Percentiles rank a stretch among this genome's conserved stretches.
Evolutionary conservation across 2,797 vertebrate species (phyloP).

Genomic region (Rhynchotus rufescens): DNA sequence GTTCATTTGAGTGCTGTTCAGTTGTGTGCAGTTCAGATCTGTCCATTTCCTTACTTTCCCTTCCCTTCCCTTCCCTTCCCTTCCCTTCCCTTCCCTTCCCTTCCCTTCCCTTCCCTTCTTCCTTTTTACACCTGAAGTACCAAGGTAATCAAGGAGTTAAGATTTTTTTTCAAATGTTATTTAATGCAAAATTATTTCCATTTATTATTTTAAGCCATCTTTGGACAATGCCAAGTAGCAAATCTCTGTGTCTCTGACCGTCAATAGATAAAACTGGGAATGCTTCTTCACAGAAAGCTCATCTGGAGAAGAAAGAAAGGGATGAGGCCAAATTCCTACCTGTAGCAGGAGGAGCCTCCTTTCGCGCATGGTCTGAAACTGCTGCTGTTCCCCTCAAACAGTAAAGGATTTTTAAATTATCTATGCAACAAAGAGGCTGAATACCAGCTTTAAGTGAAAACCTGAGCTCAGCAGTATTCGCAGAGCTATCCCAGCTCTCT

Average conservation of each 20-base stretch:
- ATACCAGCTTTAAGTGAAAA: not conserved
- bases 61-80: too few relatives aligned
- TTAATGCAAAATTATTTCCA: not conserved
- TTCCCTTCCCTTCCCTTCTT: not conserved
- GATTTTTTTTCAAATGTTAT: not conserved
- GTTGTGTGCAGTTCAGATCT: too few relatives aligned
- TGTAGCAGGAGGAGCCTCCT: not conserved
- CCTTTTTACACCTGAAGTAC: not conserved
- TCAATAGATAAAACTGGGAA: not conserved
- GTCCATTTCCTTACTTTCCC: too few relatives aligned
- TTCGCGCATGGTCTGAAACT: not conserved
- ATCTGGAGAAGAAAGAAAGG: not conserved
- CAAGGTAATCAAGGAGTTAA: not conserved
- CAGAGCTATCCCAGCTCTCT: not conserved
- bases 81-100: too few relatives aligned
- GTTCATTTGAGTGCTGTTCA: too few relatives aligned
- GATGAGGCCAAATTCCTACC: not conserved
- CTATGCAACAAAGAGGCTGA: not conserved
- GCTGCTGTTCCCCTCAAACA: not conserved
- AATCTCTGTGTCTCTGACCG: not conserved
- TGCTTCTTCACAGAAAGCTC: not conserved
- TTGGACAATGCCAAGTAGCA: not conserved
- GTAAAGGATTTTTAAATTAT: not conserved
- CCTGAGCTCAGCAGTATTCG: not conserved
- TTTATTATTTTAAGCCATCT: not conserved